Evolutionary conservation across 2,797 vertebrate species (phyloP).

Genomic region (Diplodus sargus): DNA sequence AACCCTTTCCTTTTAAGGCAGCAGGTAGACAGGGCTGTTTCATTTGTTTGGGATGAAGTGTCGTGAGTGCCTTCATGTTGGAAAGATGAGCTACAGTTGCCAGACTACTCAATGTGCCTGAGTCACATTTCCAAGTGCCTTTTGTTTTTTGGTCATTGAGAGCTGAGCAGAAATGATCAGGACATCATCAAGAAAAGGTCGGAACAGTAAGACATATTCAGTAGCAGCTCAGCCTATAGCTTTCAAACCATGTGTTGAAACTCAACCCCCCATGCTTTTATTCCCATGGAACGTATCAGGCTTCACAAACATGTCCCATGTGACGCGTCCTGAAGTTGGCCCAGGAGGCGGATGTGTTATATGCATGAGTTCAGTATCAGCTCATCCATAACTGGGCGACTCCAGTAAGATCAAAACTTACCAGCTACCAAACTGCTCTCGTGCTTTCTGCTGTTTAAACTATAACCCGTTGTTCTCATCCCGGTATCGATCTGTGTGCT

Average conservation of each 20-base stretch:
- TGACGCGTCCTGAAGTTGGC: slow-evolving; percentile 32
- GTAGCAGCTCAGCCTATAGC: slow-evolving; percentile 8
- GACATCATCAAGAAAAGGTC: slow-evolving; percentile 27
- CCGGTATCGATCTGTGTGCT: slow-evolving; percentile 71
- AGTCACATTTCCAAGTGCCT: slow-evolving; percentile 27
- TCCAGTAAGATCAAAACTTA: slow-evolving; percentile 3
- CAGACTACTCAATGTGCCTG: slow-evolving; percentile 9
- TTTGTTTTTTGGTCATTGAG: slow-evolving; percentile 25
- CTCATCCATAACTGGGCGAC: slow-evolving; percentile 42
- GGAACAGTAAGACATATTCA: background rate
- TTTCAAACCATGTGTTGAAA: slow-evolving; percentile 43
- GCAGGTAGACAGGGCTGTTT: slow-evolving; percentile 24
- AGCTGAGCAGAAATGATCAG: slow-evolving; percentile 16
- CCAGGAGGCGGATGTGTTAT: slow-evolving; percentile 35
- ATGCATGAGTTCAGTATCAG: slow-evolving; percentile 33
- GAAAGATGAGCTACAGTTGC: slow-evolving; percentile 13
- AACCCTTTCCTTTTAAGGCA: slow-evolving; percentile 51
- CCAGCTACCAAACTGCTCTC: slow-evolving; percentile 11
- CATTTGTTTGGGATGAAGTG: slow-evolving; percentile 55
- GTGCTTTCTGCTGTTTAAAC: slow-evolving; percentile 66
- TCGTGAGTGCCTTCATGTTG: slow-evolving; percentile 35
- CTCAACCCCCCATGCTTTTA: slow-evolving; percentile 35
- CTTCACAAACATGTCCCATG: slow-evolving; percentile 47
- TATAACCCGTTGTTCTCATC: slow-evolving; percentile 71
- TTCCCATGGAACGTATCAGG: slow-evolving; percentile 39